A percentile compares a stretch with the other conserved stretches of the same genome.
Conservation (phyloP, 2,113 vertebrate species). For the Poeciliopsis retropinna region DNA sequence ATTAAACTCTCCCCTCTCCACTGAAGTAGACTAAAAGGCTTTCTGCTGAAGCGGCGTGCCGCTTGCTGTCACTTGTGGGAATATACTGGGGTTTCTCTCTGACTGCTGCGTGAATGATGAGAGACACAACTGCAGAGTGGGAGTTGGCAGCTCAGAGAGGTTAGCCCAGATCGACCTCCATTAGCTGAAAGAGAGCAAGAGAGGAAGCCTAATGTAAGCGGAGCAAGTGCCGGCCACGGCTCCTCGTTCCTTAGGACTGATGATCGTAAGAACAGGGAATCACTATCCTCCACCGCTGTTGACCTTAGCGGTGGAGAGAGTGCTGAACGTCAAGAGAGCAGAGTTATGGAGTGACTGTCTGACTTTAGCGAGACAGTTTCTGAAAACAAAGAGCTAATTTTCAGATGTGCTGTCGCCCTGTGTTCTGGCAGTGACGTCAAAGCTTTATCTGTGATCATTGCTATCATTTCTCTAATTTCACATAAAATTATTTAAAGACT, state of each 20-base stretch:
- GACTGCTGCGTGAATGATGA: constrained; percentile 62
- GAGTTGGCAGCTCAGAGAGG: constrained; percentile 42
- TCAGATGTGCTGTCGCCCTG: constrained; percentile 36
- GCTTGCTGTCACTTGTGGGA: constrained; percentile 21
- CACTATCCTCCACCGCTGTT: constrained; percentile 13
- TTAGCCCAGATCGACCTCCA: constrained; percentile 31
- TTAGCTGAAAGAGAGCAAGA: constrained; percentile 7
- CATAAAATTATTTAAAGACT: background rate
- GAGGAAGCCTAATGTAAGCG: constrained; percentile 21
- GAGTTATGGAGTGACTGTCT: constrained; percentile 33
- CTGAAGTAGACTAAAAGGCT: constrained; percentile 48
- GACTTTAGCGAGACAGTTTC: constrained; percentile 47
- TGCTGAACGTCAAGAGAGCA: constrained; percentile 26
- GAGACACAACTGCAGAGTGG: constrained; percentile 53
- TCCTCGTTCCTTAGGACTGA: background rate
- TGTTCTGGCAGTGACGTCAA: constrained; percentile 31
- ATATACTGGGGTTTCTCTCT: constrained; percentile 43
- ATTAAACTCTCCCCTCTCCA: constrained; percentile 41
- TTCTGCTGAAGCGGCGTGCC: constrained; percentile 43
- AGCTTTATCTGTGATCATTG: constrained; percentile 1
- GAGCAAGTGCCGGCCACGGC: constrained; percentile 1
- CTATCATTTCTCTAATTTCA: background rate
- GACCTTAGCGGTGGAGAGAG: constrained; percentile 21
- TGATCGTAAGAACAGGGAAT: constrained; percentile 19
- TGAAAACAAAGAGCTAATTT: constrained; percentile 37